Conservation (phyloP, 92 coral and sea anemone species). For the Paramuricea clavata region DNA sequence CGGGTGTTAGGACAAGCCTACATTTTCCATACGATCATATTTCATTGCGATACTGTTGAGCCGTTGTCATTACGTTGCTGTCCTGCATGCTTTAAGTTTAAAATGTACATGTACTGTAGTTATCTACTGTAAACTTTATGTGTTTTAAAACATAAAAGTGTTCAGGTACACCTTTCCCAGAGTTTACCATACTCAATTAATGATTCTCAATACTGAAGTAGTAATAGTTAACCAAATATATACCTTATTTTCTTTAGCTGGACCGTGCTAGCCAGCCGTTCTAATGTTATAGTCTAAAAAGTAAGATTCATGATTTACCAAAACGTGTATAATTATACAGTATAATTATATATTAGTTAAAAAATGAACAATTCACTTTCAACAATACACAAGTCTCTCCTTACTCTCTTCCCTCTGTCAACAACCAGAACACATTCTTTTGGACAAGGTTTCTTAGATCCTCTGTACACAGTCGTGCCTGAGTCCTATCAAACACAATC, state of each 20-base stretch:
- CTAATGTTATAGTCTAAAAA: conserved; percentile 87
- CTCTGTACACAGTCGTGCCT: conserved; percentile 90
- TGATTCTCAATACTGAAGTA: too few relatives aligned
- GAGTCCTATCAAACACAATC: conserved; percentile 73
- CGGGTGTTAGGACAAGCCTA: too few relatives aligned
- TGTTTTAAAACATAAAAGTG: too few relatives aligned
- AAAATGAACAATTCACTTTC: neutral
- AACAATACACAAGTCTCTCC: neutral
- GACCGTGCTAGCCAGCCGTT: conserved; percentile 84
- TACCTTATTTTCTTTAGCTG: conserved; percentile 95
- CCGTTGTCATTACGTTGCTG: too few relatives aligned
- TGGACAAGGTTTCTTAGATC: conserved; percentile 93
- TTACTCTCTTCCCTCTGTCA: conserved; percentile 91
- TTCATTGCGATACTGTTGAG: too few relatives aligned
- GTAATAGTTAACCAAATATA: neutral
- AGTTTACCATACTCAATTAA: too few relatives aligned
- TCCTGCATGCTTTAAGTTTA: too few relatives aligned
- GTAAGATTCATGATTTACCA: neutral
- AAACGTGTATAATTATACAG: neutral
- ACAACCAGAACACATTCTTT: conserved; percentile 92
- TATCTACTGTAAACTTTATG: too few relatives aligned
- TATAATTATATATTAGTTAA: neutral
- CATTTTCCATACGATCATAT: too few relatives aligned
- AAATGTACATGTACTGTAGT: too few relatives aligned
- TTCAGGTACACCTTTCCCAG: too few relatives aligned